Conservation (phyloP, 2,888 invertebrate genomes). For the Eupithecia inturbata region DNA sequence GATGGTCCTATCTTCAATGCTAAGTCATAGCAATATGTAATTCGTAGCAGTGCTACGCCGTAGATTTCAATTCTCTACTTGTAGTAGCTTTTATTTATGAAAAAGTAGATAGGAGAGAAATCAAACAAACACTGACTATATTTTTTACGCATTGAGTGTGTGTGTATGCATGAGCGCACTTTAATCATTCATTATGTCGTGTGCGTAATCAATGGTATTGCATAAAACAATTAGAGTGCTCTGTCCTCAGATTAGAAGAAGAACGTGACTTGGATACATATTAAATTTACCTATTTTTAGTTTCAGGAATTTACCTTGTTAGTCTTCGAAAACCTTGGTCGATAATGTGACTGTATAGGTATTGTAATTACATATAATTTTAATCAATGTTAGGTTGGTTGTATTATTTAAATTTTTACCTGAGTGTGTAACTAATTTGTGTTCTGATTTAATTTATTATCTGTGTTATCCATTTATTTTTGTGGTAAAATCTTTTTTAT, state of each 20-base stretch:
- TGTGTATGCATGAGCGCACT: background rate
- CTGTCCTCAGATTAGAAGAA: conserved; percentile 10
- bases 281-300: background rate
- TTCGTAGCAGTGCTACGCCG: background rate
- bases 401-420: too few species aligned
- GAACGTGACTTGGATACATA: conserved; percentile 21
- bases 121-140: background rate
- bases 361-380: too few species aligned
- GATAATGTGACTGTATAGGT: background rate
- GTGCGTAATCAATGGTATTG: conserved; percentile 24
- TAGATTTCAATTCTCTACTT: background rate
- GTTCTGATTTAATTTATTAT: too few species aligned
- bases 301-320: background rate
- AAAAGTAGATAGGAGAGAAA: background rate
- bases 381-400: too few species aligned
- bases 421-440: too few species aligned
- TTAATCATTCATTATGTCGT: conserved; percentile 3
- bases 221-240: conserved; percentile 31
- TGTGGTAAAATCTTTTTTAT: too few species aligned
- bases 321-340: background rate
- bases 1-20: background rate
- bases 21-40: background rate
- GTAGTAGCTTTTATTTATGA: background rate
- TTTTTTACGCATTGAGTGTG: background rate
- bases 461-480: too few species aligned